Evolutionary conservation across 2,888 invertebrate species (phyloP), one percentile per base, ranked within the genome.

Genomic region (Diogma glabrata): DNA sequence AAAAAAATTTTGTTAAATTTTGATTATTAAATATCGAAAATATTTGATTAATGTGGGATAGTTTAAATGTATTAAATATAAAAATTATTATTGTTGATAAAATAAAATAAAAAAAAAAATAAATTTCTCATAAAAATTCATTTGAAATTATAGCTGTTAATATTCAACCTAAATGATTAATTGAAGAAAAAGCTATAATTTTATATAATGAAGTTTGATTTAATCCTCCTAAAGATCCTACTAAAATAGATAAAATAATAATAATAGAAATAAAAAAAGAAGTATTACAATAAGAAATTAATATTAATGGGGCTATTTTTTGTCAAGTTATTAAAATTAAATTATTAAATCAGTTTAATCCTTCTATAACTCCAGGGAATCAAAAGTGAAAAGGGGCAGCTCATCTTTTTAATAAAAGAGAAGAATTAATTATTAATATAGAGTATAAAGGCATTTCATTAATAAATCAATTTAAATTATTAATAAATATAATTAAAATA

Each of bases 271-370:
- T 60, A 63, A 74, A 67, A 59, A 67, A 65, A 60, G 64, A 64
- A 63, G 69, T 66, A 61, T 66, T 63, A 63, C 69, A 67, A 64
- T 74, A 75, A 48, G 72, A 73, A 43, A 76, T 59, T 61, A 78
- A 57, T 64, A 76, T 71, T 70, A 79, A 66, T 3, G 79, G 79
- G 30, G 75, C 72, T 70, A 79, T 73, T 77, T 80, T 80, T 78
- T 80, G 79, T 72, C 28, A 28, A 28, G n/a, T n/a, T n/a, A n/a
- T n/a, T n/a, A n/a, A n/a, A n/a, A n/a, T n/a, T n/a, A n/a, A n/a
- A n/a, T n/a, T n/a, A 28, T 28, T 28, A 3, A 28, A 4, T 28
- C 28, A 28, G 2, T n/a, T 28, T 28, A 28, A 3, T 28, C 28
- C 28, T 28, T 28, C 28, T 28, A 28, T 28, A 12, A 3, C 28